These are phyloP conservation scores for Homarus americanus DNA, from an alignment of 1,140 invertebrate species.

Conservation along the genomic window DNA sequence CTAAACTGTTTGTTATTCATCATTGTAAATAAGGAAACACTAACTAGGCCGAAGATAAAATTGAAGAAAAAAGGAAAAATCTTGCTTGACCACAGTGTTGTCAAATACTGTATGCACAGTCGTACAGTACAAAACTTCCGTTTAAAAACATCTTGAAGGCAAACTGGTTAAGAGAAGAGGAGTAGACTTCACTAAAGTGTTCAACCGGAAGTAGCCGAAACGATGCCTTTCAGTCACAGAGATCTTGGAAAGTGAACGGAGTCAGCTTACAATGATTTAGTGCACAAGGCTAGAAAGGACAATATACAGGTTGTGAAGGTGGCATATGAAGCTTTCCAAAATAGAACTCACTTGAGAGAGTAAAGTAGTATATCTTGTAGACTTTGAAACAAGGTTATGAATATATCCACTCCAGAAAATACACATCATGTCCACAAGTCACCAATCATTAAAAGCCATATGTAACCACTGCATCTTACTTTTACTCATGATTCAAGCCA, in stretches of 20 bases:
- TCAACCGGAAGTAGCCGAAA: background rate
- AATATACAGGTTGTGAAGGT: conserved; percentile 3
- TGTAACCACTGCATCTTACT: conserved; percentile 28
- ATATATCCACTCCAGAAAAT: conserved; percentile 22
- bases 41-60: background rate
- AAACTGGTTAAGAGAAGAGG: background rate
- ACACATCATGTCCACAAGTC: conserved; percentile 22
- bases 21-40: background rate
- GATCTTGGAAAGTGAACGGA: background rate
- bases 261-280: background rate
- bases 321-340: background rate
- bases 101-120: background rate
- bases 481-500: conserved; percentile 15
- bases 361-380: conserved; percentile 4
- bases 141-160: background rate
- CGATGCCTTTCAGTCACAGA: background rate
- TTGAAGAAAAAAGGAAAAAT: background rate
- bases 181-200: background rate
- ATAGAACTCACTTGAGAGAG: background rate
- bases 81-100: background rate
- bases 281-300: background rate
- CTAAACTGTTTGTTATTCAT: background rate
- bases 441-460: conserved; percentile 22
- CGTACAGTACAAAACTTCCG: background rate
- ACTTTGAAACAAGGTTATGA: conserved; percentile 27